A percentile compares a stretch with the other conserved stretches of the same genome.
Conservation (phyloP, 2,113 vertebrate species). For the Peromyscus polionotus region DNA sequence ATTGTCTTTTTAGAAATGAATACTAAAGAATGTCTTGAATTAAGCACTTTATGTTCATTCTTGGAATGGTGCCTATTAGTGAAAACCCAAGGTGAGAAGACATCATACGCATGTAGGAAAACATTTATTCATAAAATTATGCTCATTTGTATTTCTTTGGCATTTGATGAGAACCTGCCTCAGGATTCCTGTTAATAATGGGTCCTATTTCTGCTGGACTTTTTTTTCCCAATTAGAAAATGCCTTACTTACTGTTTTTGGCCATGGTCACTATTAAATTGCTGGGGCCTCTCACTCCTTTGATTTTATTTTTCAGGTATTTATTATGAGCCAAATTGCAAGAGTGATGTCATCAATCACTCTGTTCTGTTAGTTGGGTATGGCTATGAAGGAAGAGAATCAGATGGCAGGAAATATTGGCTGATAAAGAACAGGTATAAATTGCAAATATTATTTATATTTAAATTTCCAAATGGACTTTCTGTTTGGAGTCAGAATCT, state of each 20-base stretch:
- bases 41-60: not conserved
- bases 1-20: not conserved
- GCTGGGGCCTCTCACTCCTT: not conserved
- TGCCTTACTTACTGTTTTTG: not conserved
- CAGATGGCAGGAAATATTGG: not conserved
- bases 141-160: not conserved
- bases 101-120: not conserved
- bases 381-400: constrained; percentile 86
- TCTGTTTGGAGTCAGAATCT: not conserved
- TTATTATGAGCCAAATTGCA: constrained; percentile 94
- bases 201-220: not conserved
- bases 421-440: not conserved
- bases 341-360: constrained; percentile 94
- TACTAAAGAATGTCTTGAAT: not conserved
- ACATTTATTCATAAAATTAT: too few species aligned
- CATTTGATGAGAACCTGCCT: not conserved
- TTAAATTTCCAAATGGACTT: constrained; percentile 5
- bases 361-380: constrained; percentile 96
- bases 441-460: not conserved
- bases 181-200: not conserved
- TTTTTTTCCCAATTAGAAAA: not conserved
- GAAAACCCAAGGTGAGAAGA: not conserved
- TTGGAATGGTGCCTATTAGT: not conserved
- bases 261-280: not conserved
- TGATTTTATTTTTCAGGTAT: constrained; percentile 88